Conservation (phyloP, 2,797 vertebrate genomes). For the Pseudochaenichthys georgianus region DNA sequence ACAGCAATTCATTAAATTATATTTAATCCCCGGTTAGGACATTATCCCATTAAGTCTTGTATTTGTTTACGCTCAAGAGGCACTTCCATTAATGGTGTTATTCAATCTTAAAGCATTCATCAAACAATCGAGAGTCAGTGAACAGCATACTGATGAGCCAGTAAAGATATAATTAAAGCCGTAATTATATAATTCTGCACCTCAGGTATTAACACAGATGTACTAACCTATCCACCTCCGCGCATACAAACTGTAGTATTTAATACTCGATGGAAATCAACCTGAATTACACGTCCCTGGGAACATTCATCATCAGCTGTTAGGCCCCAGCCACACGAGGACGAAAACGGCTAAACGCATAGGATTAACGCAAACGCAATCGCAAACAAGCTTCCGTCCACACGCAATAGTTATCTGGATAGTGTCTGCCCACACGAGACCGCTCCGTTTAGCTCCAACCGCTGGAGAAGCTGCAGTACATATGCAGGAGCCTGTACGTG, state of each 20-base stretch:
- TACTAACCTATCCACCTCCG: slow-evolving; percentile 61
- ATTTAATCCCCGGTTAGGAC: slow-evolving; percentile 55
- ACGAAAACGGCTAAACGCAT: too few relatives aligned
- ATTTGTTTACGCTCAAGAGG: slow-evolving; percentile 69
- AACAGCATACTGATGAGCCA: slow-evolving; percentile 63
- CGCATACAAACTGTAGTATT: slow-evolving; percentile 49
- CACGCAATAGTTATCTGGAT: too few relatives aligned
- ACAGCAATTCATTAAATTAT: slow-evolving; percentile 61
- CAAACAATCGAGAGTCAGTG: slow-evolving; percentile 54
- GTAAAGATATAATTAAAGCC: slow-evolving; percentile 71
- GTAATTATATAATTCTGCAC: slow-evolving; percentile 72
- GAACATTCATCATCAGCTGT: slow-evolving; percentile 53
- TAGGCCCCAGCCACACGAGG: neutral
- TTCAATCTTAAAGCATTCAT: slow-evolving; percentile 70
- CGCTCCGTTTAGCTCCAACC: too few relatives aligned
- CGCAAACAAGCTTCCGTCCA: too few relatives aligned
- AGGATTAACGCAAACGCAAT: too few relatives aligned
- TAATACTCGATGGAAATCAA: slow-evolving; percentile 56
- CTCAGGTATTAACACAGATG: slow-evolving; percentile 68
- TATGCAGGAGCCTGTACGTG: too few relatives aligned
- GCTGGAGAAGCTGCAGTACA: too few relatives aligned
- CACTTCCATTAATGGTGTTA: slow-evolving; percentile 68
- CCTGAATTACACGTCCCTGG: slow-evolving; percentile 48
- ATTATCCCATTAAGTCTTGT: slow-evolving; percentile 70
- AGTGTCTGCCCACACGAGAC: too few relatives aligned